These are phyloP conservation scores for Dryomyza anilis DNA, from an alignment of 2,888 invertebrate genomes.

Conservation along the genomic window DNA sequence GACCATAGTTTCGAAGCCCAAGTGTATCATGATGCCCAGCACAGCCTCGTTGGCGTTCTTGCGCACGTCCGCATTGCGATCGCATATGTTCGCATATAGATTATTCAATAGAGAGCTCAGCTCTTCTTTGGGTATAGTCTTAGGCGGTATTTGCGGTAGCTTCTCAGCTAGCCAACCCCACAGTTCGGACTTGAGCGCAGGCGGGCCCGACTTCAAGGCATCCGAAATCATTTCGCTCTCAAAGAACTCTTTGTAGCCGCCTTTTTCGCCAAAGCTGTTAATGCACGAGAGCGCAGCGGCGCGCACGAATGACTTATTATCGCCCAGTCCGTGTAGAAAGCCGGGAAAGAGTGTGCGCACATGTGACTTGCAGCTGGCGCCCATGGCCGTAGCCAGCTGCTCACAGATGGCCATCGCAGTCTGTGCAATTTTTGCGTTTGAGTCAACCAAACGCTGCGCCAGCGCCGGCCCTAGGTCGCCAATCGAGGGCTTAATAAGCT, in stretches of 20 bases:
- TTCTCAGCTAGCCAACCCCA: constrained; percentile 86
- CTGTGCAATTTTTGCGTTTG: constrained; percentile 90
- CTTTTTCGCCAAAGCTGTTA: constrained; percentile 82
- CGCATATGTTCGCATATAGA: constrained; percentile 83
- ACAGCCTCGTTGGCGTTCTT: constrained; percentile 89
- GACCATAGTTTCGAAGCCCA: constrained; percentile 69
- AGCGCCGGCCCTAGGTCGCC: constrained; percentile 85
- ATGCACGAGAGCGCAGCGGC: constrained; percentile 81
- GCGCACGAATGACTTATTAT: constrained; percentile 80
- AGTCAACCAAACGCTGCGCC: constrained; percentile 79
- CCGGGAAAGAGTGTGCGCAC: constrained; percentile 83
- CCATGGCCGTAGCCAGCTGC: constrained; percentile 81
- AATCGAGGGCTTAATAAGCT: constrained; percentile 80
- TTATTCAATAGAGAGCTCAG: constrained; percentile 76
- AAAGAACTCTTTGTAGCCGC: constrained; percentile 79
- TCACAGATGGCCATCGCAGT: constrained; percentile 84
- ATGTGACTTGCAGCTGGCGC: constrained; percentile 78
- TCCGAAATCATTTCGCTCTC: constrained; percentile 89
- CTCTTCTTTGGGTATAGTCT: constrained; percentile 82
- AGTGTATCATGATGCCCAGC: constrained; percentile 89
- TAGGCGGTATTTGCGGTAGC: constrained; percentile 72
- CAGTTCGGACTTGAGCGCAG: constrained; percentile 78
- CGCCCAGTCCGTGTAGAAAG: constrained; percentile 79
- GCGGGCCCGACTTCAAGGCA: constrained; percentile 84
- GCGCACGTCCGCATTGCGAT: constrained; percentile 88